Percentiles rank a stretch among this genome's conserved stretches.
phyloP scores from a whole-genome alignment of 2,888 invertebrate genomes.

The Hydraecia micacea region DNA sequence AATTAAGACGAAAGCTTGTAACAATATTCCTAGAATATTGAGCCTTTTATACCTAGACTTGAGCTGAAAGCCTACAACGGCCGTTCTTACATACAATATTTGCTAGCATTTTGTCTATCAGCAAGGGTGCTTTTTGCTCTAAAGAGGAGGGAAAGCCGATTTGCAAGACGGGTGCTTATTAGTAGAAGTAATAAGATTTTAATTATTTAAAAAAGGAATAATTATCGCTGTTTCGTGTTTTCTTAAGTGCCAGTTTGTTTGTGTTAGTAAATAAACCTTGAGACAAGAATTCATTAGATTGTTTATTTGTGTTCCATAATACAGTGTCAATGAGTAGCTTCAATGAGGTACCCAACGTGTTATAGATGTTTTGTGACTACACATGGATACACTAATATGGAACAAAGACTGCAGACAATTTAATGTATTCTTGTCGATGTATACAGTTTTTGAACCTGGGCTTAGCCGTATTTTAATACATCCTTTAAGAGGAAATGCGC shows the following conservation, averaged over 20 bases:
- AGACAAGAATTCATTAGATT: too few species aligned
- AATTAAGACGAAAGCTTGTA: constrained; percentile 13
- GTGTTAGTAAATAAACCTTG: constrained; percentile 9
- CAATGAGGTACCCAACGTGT: too few species aligned
- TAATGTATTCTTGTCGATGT: too few species aligned
- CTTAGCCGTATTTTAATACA: too few species aligned
- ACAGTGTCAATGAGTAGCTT: too few species aligned
- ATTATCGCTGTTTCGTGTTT: not conserved
- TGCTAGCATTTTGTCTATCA: not conserved
- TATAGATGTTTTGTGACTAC: too few species aligned
- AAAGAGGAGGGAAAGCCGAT: constrained; percentile 16
- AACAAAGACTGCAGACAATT: too few species aligned
- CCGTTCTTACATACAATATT: constrained; percentile 23
- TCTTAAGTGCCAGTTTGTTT: not conserved
- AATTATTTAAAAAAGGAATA: constrained; percentile 24
- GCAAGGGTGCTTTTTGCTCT: not conserved
- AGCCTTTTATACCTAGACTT: not conserved
- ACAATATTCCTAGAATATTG: constrained; percentile 6
- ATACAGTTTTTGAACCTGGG: too few species aligned
- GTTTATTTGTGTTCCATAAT: too few species aligned
- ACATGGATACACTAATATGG: too few species aligned
- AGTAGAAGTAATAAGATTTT: constrained; percentile 14
- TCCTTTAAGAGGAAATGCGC: too few species aligned
- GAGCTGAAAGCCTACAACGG: constrained; percentile 4
- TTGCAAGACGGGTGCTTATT: constrained; percentile 5